A percentile compares a stretch with the other conserved stretches of the same genome.
These are phyloP conservation scores for Phaenicophaeus curvirostris DNA, from an alignment of 2,797 vertebrate genomes.

Conservation along the genomic window DNA sequence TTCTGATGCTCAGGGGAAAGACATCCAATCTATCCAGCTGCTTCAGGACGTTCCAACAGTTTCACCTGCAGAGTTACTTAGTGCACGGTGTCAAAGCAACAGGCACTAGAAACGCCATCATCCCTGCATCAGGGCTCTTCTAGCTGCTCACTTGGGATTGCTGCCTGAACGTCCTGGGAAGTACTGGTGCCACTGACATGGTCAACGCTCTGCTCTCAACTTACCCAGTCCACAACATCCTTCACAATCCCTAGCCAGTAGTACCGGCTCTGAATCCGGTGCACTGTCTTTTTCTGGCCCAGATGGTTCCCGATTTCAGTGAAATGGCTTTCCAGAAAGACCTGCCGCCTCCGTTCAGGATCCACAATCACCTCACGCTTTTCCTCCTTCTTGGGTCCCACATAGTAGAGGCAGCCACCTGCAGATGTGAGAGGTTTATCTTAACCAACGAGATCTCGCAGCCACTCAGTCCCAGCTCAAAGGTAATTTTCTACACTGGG, in stretches of 20 bases:
- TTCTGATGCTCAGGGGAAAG: not conserved
- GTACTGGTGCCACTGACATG: not conserved
- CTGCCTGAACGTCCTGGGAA: not conserved
- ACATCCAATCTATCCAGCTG: not conserved
- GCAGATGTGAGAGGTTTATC: not conserved
- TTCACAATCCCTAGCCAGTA: constrained; percentile 94
- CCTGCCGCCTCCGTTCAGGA: constrained; percentile 82
- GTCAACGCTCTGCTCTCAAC: not conserved
- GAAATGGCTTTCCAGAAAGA: constrained; percentile 90
- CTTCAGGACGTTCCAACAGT: not conserved
- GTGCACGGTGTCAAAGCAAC: not conserved
- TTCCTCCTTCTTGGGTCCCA: constrained; percentile 89
- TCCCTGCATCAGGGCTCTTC: not conserved
- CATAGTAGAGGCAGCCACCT: constrained; percentile 89
- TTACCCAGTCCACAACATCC: constrained; percentile 93
- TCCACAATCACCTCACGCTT: constrained; percentile 92
- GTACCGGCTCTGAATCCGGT: constrained; percentile 90
- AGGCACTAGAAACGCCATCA: not conserved
- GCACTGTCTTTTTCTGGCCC: constrained; percentile 92
- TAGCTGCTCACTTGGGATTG: not conserved
- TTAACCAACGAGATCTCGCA: not conserved
- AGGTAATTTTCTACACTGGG: not conserved
- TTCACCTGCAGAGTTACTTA: constrained; percentile 1
- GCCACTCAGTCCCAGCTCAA: not conserved
- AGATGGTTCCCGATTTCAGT: constrained; percentile 88